Percentiles rank a stretch among this genome's conserved stretches.
phyloP scores from a whole-genome alignment of 2,797 vertebrate species.

The Phyllotis vaccarum region DNA sequence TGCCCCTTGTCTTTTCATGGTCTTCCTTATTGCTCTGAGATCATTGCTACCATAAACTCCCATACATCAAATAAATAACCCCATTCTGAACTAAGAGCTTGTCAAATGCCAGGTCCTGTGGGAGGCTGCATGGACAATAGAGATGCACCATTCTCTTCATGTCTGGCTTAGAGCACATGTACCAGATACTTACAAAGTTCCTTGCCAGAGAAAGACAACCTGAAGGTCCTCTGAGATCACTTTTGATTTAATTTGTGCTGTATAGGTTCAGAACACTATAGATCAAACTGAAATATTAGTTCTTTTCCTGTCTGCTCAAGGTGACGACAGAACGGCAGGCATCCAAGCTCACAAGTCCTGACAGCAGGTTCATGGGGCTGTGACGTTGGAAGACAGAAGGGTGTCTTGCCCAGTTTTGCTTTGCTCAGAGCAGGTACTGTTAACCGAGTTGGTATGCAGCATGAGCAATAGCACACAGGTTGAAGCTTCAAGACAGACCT shows the following conservation, averaged over 20 bases:
- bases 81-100: conserved; percentile 30
- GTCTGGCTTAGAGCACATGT: not conserved
- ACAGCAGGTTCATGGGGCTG: not conserved
- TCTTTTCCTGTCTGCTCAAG: conserved; percentile 70
- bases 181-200: conserved; percentile 26
- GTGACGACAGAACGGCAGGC: conserved; percentile 12
- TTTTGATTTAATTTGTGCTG: conserved; percentile 69
- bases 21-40: not conserved
- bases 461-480: not conserved
- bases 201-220: not conserved
- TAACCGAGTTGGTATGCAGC: not conserved
- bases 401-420: not conserved
- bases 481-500: not conserved
- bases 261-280: conserved; percentile 9
- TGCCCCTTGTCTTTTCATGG: not conserved
- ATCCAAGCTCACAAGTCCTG: not conserved
- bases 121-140: not conserved
- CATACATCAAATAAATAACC: not conserved
- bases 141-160: not conserved
- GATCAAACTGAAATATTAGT: conserved; percentile 69
- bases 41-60: not conserved
- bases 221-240: conserved; percentile 44
- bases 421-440: not conserved
- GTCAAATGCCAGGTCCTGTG: not conserved
- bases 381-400: not conserved